Evolutionary conservation across 2,888 invertebrate genomes (phyloP), one percentile per base, ranked within the genome.

Genomic region (Mesochorus sp.): DNA sequence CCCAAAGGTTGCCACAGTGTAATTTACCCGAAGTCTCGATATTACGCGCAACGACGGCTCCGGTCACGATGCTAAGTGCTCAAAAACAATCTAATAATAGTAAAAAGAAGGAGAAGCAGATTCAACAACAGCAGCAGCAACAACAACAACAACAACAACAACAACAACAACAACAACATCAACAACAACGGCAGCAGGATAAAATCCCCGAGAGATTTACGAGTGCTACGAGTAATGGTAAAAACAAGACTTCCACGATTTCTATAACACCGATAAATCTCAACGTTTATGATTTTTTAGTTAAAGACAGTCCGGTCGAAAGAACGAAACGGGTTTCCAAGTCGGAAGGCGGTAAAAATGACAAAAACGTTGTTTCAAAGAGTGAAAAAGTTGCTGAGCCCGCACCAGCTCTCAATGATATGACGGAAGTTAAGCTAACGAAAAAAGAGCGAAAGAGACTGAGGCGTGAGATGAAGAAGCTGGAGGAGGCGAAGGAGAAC

Each of bases 11-110:
- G 49, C 86, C 85, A 42, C 88, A 87, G 51, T 85, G 86, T 51
- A 87, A 90, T 67, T 80, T 91, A 68, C 91, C 91, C 5, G 90
- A 90, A 84, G 88, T 91, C 39, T 90, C 90, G 14, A 90, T 90
- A 80, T 82, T 90, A 71, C 90, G 90, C 17, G 86, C 90, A 1
- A 81, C 85, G 21, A 79, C 85, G 26, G 34, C 79, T 3, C 51
- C 47, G 0, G 47, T 62, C 47, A 37, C 78, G 2, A 21, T 61
- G 8, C 21, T 67, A 8, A 34, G n/a, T 39, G 37, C 55, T 14
- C 39, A 77, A 55, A 79, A 86, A 82, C 75, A 82, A 61, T 72
- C 80, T 0, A 62, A 42, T 19, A 78, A 34, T 28, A 83, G 79
- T 49, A 83, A 80, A 76, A 87, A 84, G 64, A 86, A 84, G 74